Conservation (phyloP, 2,113 vertebrate genomes). For the Microtus ochrogaster region DNA sequence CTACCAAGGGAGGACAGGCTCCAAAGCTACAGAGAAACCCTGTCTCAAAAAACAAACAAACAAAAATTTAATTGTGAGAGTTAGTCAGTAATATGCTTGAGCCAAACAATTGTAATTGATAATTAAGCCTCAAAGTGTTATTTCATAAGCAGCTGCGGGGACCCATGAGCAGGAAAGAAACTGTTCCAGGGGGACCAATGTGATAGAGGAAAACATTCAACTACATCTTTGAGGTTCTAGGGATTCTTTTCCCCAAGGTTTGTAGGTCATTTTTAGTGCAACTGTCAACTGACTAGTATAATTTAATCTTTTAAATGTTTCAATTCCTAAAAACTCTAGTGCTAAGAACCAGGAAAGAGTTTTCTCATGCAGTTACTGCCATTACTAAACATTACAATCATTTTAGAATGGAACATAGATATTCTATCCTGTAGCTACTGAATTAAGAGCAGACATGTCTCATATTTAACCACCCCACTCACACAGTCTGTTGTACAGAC, state of each 20-base stretch:
- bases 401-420: neutral
- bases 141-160: too few relatives aligned
- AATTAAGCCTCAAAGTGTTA: too few relatives aligned
- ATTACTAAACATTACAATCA: neutral
- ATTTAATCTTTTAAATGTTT: neutral
- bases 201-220: too few relatives aligned
- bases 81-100: too few relatives aligned
- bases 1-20: too few relatives aligned
- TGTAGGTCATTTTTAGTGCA: neutral
- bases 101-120: too few relatives aligned
- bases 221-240: neutral
- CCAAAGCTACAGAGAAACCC: too few relatives aligned
- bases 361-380: neutral
- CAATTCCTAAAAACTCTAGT: neutral
- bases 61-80: too few relatives aligned
- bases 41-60: too few relatives aligned
- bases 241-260: neutral
- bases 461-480: neutral
- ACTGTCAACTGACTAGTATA: neutral
- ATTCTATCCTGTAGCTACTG: neutral
- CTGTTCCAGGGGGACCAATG: too few relatives aligned
- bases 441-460: neutral
- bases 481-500: neutral
- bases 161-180: too few relatives aligned
- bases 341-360: neutral